Evolutionary conservation across 2,797 vertebrate species (phyloP).

Genomic region (Microchirus variegatus): DNA sequence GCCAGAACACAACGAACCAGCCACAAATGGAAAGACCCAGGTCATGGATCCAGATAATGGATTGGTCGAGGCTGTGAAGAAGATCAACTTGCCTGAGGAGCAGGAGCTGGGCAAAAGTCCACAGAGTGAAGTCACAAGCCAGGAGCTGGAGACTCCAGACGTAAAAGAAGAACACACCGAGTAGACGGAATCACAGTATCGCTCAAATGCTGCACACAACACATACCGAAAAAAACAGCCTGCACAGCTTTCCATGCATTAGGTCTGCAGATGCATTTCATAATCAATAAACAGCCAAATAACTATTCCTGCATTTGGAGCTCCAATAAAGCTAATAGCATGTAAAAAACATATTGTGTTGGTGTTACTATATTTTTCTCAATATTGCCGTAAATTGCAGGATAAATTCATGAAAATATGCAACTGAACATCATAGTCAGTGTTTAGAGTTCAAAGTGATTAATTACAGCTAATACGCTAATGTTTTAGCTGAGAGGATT

Average conservation of each 20-base stretch:
- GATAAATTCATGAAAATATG: background rate
- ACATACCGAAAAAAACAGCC: constrained; percentile 5
- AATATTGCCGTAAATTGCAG: background rate
- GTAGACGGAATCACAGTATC: constrained; percentile 36
- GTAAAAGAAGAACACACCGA: constrained; percentile 43
- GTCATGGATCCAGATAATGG: background rate
- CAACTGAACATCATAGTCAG: background rate
- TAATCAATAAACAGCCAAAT: background rate
- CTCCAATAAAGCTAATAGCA: constrained; percentile 68
- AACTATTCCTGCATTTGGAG: constrained; percentile 37
- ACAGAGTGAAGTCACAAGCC: constrained; percentile 37
- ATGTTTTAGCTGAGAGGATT: constrained; percentile 22
- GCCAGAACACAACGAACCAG: constrained; percentile 47
- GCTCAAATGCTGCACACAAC: constrained; percentile 3
- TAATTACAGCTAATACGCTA: constrained; percentile 16
- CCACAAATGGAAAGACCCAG: constrained; percentile 42
- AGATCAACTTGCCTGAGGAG: constrained; percentile 37
- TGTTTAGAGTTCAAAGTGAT: constrained; percentile 24
- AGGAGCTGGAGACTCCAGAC: constrained; percentile 44
- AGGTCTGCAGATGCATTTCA: constrained; percentile 16
- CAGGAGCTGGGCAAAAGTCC: constrained; percentile 28
- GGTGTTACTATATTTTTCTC: constrained; percentile 6
- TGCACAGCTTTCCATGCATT: constrained; percentile 21
- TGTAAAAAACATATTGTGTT: constrained; percentile 29
- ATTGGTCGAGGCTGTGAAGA: constrained; percentile 25